Evolutionary conservation across 1,140 invertebrate genomes (phyloP).

Genomic region (Nomia melanderi): DNA sequence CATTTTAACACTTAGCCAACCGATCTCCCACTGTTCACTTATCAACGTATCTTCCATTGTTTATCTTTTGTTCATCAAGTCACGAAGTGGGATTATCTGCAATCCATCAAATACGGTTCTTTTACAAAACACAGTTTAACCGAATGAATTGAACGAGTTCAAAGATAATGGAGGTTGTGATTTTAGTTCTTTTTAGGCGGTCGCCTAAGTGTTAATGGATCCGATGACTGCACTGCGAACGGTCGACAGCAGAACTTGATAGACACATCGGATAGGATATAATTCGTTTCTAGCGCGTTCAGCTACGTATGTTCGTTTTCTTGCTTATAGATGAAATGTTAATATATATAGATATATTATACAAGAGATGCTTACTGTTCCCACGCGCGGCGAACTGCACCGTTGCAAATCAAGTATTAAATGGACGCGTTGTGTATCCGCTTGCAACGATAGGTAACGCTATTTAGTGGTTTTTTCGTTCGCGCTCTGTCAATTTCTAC

Average conservation of each 20-base stretch:
- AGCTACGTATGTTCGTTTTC: slow-evolving; percentile 17
- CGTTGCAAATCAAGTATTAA: slow-evolving; percentile 35
- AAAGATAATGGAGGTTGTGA: too few species aligned
- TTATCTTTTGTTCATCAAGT: too few species aligned
- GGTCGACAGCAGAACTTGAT: slow-evolving; percentile 13
- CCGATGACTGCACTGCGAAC: not conserved
- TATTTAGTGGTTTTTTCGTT: slow-evolving; percentile 11
- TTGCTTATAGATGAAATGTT: slow-evolving; percentile 35
- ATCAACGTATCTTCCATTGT: too few species aligned
- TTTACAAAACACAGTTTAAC: too few species aligned
- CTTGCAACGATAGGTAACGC: slow-evolving; percentile 37
- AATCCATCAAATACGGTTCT: too few species aligned
- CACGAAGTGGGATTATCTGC: too few species aligned
- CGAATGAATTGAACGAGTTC: too few species aligned
- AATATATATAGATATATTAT: slow-evolving; percentile 35
- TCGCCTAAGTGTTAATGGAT: not conserved
- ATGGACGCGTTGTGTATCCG: slow-evolving; percentile 21
- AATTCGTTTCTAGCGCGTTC: slow-evolving; percentile 28
- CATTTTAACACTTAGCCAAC: too few species aligned
- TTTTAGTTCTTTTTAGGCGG: too few species aligned
- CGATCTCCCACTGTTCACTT: too few species aligned
- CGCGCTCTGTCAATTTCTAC: not conserved
- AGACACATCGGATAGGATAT: slow-evolving; percentile 24
- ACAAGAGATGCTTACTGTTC: slow-evolving; percentile 35
- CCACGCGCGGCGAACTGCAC: slow-evolving; percentile 13